Base-by-base conservation (phyloP, 2,113 vertebrate genomes). In the Cinclus cinclus region DNA sequence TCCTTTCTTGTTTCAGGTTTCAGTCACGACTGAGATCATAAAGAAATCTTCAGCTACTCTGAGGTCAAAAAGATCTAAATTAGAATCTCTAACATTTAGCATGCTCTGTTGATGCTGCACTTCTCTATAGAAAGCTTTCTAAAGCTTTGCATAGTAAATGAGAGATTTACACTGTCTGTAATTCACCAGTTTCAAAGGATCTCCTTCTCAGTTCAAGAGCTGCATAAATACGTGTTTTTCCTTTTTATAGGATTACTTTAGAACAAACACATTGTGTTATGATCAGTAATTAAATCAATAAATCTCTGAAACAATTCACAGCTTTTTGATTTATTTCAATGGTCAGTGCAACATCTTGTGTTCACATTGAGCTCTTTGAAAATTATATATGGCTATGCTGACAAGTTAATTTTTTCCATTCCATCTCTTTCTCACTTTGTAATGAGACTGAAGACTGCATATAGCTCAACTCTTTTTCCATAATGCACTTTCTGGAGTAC, bases 351-450 rank as follows among this genome's bases (percentile, higher is more conserved):
- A 94, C 87, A 96, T 94, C 86, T 94, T 95, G 83, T 79, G 87
- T 63, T 94, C 94, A 87, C 91, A 90, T 87, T 91, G 86, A 80
- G 68, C 55, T 89, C 60, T 94, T 92, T 96, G 93, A 90, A 93
- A 96, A 92, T 96, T 92, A 94, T 92, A 68, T 88, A 95, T 64
- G 75, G 47, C 70, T 95, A 59, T 80, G 84, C 10, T 96, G 93
- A 96, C 95, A 97, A 94, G 87, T 96, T 96, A 96, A 94, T 95
- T 87, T 94, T 97, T 95, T 96, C 93, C 92, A 95, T 96, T 92
- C 71, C 65, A 94, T 91, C 82, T 94, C 91, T 91, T 95, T 92
- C 63, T 94, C 93, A 81, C 93, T 95, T 90, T 74, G 35, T 79
- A 97, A 96, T 91, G 87, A 97, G 58, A 89, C 58, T 86, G 87